phyloP scores from a whole-genome alignment of 2,113 vertebrate genomes.

The Marmota flaviventris region DNA sequence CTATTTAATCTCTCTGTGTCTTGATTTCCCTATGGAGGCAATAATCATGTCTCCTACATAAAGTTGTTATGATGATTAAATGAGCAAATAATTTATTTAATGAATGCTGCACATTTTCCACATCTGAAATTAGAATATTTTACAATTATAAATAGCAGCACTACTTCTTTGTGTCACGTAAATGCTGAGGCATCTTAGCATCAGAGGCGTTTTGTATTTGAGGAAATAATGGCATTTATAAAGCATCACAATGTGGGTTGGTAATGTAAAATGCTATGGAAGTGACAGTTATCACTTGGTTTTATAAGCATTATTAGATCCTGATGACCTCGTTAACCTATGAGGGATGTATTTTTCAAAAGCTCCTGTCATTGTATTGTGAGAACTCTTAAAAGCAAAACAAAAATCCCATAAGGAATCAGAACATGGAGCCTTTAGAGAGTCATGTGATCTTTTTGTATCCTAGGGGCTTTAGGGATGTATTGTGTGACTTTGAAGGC shows the following conservation, averaged over 20 bases:
- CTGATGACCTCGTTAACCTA: background rate
- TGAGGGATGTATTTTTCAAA: background rate
- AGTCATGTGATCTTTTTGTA: background rate
- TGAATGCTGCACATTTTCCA: background rate
- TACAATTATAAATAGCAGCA: background rate
- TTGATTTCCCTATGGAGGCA: background rate
- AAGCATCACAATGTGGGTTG: constrained; percentile 15
- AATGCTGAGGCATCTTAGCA: background rate
- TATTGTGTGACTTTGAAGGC: background rate
- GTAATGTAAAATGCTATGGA: background rate
- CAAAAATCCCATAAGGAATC: background rate
- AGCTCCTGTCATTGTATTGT: background rate
- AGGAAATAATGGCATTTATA: background rate
- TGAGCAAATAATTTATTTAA: constrained; percentile 12
- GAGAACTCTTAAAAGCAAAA: background rate
- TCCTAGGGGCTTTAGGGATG: background rate
- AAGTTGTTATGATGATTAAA: background rate
- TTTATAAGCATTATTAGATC: constrained; percentile 39
- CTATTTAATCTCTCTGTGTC: background rate
- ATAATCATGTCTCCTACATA: background rate
- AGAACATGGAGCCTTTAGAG: background rate
- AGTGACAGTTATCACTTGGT: background rate
- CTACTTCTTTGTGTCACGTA: background rate
- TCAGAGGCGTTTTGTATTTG: background rate
- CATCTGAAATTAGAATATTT: background rate